Evolutionary conservation across 2,113 vertebrate species (phyloP), one percentile per base, ranked within the genome.

Genomic region (Misgurnus mizolepis): DNA sequence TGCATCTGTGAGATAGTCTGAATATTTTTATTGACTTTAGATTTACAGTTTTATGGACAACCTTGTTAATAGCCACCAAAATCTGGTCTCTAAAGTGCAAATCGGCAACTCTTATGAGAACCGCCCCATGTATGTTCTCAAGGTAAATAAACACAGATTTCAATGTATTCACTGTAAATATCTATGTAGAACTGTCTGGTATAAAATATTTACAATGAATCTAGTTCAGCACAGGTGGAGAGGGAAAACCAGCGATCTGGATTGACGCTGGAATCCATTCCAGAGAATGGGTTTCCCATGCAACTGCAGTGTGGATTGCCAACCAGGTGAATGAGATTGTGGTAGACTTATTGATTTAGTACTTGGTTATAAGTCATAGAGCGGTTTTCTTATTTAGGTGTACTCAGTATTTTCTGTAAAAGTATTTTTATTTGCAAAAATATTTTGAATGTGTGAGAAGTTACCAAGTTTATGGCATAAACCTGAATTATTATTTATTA

Each of bases 231-330:
- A 97, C 93, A 0, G 96, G 95, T 0, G 94, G 93, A 0, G 34
- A 1, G 1, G 93, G 93, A 1, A 93, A 95, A 2, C 95, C 95
- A 0, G 95, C 96, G 7, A 70, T 97, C 87, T 98, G 96, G 96
- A 92, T 98, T 0, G 96, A 98, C 88, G 94, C 94, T 0, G 97
- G 96, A 0, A 97, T 98, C 88, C 96, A 98, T 83, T 91, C 96
- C 82, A 93, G 96, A 0, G 97, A 98, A 60, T 98, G 97, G 97
- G 91, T 98, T 82, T 95, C 95, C 0, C 93, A 93, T 62, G 97
- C 96, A 81, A 97, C 93, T 0, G 95, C 95, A 0, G 50, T 96
- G 77, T 96, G 95, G 95, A 96, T 96, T 0, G 96, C 97, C 70
- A 96, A 95, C 89, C 94, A 97, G 95, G 96, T 98, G 88, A 0